phyloP scores from a whole-genome alignment of 2,797 vertebrate species.

The Chelonia mydas region DNA sequence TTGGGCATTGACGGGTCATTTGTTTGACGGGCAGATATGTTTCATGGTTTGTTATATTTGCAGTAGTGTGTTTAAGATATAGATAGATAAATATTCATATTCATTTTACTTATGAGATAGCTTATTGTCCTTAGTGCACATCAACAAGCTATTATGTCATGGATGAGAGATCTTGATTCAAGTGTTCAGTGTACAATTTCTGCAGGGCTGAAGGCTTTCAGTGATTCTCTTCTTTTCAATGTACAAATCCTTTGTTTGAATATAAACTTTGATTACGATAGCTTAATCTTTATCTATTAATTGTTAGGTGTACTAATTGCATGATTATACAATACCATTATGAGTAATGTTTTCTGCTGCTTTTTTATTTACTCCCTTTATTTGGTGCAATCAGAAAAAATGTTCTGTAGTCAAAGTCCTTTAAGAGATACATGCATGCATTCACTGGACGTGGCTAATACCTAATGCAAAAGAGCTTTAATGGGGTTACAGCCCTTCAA shows the following conservation, averaged over 20 bases:
- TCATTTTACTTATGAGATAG: slow-evolving; percentile 50
- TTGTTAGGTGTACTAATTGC: slow-evolving; percentile 26
- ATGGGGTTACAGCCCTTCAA: not conserved
- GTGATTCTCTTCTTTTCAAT: slow-evolving; percentile 51
- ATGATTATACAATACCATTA: slow-evolving; percentile 39
- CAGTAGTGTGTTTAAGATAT: slow-evolving; percentile 16
- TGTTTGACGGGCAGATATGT: slow-evolving; percentile 8
- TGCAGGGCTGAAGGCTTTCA: slow-evolving; percentile 52
- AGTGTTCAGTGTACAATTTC: slow-evolving; percentile 34
- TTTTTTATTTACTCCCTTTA: slow-evolving; percentile 16
- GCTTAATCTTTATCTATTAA: slow-evolving; percentile 41
- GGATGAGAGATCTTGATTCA: slow-evolving; percentile 53
- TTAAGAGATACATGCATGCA: not conserved
- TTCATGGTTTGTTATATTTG: slow-evolving; percentile 55
- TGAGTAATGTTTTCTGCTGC: not conserved
- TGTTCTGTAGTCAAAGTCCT: not conserved
- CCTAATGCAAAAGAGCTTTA: not conserved
- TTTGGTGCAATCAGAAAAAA: not conserved
- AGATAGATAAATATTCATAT: slow-evolving; percentile 3
- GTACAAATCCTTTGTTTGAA: slow-evolving; percentile 34
- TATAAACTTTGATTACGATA: slow-evolving; percentile 18
- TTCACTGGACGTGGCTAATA: not conserved
- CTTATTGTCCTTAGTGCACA: slow-evolving; percentile 56
- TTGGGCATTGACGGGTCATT: not conserved
- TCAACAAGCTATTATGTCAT: slow-evolving; percentile 38